Conservation (phyloP, 2,113 vertebrate species). For the Ailuropoda melanoleuca region DNA sequence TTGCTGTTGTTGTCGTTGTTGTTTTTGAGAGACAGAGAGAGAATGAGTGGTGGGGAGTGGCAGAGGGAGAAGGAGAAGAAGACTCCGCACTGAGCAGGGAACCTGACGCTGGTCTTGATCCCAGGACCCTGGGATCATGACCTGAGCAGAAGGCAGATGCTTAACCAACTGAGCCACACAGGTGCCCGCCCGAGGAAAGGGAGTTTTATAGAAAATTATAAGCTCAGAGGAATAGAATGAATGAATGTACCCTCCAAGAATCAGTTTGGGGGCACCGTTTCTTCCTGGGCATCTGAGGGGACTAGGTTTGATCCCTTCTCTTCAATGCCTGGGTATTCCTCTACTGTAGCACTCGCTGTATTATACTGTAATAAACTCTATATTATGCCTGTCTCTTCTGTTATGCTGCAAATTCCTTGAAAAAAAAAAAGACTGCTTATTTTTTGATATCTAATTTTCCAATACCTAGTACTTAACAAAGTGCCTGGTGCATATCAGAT, state of each 20-base stretch:
- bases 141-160: not conserved
- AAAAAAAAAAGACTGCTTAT: not conserved
- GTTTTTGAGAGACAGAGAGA: not conserved
- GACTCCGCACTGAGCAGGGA: not conserved
- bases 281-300: not conserved
- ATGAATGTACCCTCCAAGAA: not conserved
- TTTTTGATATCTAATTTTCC: not conserved
- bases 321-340: not conserved
- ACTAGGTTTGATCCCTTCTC: not conserved
- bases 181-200: not conserved
- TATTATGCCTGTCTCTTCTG: not conserved
- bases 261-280: not conserved
- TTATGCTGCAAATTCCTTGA: not conserved
- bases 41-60: not conserved
- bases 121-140: not conserved
- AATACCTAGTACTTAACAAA: not conserved
- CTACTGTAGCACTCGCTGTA: not conserved
- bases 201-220: not conserved
- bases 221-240: not conserved
- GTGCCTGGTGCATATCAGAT: not conserved
- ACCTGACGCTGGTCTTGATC: not conserved
- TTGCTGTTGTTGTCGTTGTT: not conserved
- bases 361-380: not conserved
- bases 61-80: not conserved
- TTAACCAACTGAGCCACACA: not conserved